Evolutionary conservation across 2,888 invertebrate genomes (phyloP), one percentile per base, ranked within the genome.

Genomic region (Sericinus montela): DNA sequence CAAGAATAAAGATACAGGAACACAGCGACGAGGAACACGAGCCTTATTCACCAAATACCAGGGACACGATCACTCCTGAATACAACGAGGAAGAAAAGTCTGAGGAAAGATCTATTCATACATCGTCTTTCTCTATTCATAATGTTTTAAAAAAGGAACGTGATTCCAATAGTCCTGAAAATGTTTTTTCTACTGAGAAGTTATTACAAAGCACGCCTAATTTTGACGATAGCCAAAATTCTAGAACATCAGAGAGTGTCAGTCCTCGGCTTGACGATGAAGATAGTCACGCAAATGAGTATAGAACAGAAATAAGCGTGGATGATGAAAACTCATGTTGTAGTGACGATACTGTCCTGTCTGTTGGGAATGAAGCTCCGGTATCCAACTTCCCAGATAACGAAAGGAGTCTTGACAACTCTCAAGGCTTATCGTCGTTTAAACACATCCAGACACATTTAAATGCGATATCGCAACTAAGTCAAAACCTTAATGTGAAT

Each of bases 261-360:
- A 80, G 80, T 53, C 80, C 80, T 1, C 66, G 69, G 29, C 57
- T 82, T 3, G 82, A 82, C 10, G 82, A 84, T 15, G 80, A 80
- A 6, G 78, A 75, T 19, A 78, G 72, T 9, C 74, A 68, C 2
- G 64, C 59, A 0, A 66, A 60, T 11, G 64, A 67, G 56, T 63
- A 63, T 5, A 65, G 86, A 62, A 76, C 81, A 10, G 86, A 86
- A 55, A 85, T 87, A 28, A 87, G 89, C 52, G 80, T 90, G 10
- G 89, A 86, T 50, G 91, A 91, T 13, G 49, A 49, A 25, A 90
- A 91, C 54, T 94, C 93, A 52, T 92, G 93, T 57, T 92, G 93
- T 59, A 93, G 93, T 61, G 94, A 94, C 63, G 95, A 94, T 65
- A 95, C 95, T 36, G 95, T 95, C 3, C 70, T 95, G 28, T 95